Percentiles rank a stretch among this genome's conserved stretches.
These are phyloP conservation scores for Drosophila aff. DNA, from an alignment of 1,140 invertebrate species.

Conservation along the genomic window DNA sequence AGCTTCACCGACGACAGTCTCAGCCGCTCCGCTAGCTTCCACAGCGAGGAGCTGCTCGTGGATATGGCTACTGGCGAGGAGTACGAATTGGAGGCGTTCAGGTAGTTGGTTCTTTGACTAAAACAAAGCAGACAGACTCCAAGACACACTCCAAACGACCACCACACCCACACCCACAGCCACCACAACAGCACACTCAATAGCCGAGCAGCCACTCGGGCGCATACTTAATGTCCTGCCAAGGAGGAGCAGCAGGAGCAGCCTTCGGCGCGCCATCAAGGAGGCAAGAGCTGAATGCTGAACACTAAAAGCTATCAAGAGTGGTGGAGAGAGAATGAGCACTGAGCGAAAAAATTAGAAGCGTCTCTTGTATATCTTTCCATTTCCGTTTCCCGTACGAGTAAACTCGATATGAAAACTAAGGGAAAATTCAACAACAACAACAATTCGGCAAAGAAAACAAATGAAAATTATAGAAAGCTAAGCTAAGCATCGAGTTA, in stretches of 20 bases:
- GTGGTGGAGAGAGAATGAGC: neutral
- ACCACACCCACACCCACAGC: no score
- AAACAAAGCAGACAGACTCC: neutral
- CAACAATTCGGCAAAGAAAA: conserved; percentile 1
- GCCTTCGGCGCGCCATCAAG: neutral
- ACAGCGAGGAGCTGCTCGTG: conserved; percentile 66
- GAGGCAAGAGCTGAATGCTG: conserved; percentile 1
- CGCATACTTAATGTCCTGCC: conserved; percentile 48
- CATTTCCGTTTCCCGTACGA: neutral
- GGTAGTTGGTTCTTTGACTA: conserved; percentile 49
- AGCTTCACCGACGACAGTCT: conserved; percentile 23
- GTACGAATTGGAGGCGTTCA: conserved; percentile 32
- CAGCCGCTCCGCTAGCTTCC: conserved; percentile 49
- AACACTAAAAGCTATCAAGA: conserved; percentile 8
- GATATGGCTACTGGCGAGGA: conserved; percentile 55
- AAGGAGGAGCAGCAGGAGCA: neutral
- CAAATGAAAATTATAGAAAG: neutral
- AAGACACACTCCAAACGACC: neutral
- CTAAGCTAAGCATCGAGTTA: neutral
- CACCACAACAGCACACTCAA: neutral
- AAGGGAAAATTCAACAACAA: neutral
- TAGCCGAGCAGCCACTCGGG: conserved; percentile 27
- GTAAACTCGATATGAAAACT: neutral
- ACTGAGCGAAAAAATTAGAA: conserved; percentile 4
- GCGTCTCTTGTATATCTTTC: neutral